A percentile compares a stretch with the other conserved stretches of the same genome.
phyloP scores from a whole-genome alignment of 2,888 invertebrate genomes.

The Lasioglossum leucozonium region DNA sequence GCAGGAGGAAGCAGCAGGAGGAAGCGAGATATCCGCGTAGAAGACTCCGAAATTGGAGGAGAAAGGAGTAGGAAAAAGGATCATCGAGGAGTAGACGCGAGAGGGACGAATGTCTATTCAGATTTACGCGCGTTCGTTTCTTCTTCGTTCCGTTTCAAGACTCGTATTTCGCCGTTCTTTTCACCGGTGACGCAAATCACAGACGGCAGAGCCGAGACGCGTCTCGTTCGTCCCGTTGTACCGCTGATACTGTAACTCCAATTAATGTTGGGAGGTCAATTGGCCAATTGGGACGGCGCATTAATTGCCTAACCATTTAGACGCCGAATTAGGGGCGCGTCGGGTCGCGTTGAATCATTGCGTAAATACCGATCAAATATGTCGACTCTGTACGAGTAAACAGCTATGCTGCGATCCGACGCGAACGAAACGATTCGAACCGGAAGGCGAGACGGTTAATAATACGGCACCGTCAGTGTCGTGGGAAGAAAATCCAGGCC shows the following conservation, averaged over 20 bases:
- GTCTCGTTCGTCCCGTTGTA: constrained; percentile 48
- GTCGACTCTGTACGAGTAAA: not conserved
- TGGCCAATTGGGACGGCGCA: constrained; percentile 55
- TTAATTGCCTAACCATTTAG: constrained; percentile 42
- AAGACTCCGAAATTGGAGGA: not conserved
- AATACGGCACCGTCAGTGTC: not conserved
- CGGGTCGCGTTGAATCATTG: not conserved
- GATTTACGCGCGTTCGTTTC: constrained; percentile 5
- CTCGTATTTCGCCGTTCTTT: not conserved
- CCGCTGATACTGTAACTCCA: constrained; percentile 36
- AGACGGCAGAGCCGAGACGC: constrained; percentile 23
- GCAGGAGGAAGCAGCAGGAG: no score
- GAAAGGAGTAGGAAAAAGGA: not conserved
- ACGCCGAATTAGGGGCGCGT: not conserved
- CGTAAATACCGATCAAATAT: not conserved
- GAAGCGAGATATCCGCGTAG: not conserved
- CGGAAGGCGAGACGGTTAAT: no score
- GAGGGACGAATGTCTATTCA: constrained; percentile 3
- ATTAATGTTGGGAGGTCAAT: constrained; percentile 51
- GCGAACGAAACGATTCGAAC: not conserved
- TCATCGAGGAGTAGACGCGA: not conserved
- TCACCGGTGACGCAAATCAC: constrained; percentile 18
- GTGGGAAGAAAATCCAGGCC: not conserved
- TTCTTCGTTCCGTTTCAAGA: not conserved
- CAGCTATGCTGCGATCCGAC: not conserved